phyloP scores from a whole-genome alignment of 2,888 invertebrate genomes.

The Apodemia zela region DNA sequence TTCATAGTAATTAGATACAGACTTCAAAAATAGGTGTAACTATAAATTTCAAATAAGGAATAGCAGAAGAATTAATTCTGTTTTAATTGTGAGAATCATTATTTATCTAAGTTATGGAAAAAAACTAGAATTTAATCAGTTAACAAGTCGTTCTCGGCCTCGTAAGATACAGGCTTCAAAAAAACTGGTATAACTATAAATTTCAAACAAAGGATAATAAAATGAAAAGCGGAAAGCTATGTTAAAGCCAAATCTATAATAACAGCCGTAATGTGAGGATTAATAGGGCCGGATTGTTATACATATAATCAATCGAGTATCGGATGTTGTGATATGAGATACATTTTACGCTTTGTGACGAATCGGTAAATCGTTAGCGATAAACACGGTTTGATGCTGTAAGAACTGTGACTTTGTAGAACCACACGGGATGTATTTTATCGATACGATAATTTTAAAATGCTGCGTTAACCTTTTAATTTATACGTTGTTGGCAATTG shows the following conservation, averaged over 20 bases:
- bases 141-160: no score
- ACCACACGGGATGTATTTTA: constrained; percentile 30
- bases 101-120: no score
- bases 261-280: constrained; percentile 16
- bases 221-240: constrained; percentile 26
- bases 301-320: constrained; percentile 4
- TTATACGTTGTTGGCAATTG: background rate
- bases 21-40: background rate
- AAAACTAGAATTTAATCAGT: no score
- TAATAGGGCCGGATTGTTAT: constrained; percentile 12
- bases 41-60: constrained; percentile 22
- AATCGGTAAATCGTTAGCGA: constrained; percentile 59
- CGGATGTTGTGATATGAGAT: constrained; percentile 43
- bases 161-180: background rate
- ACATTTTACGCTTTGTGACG: constrained; percentile 65
- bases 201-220: constrained; percentile 24
- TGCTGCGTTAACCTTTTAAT: background rate
- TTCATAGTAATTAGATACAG: background rate
- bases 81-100: no score
- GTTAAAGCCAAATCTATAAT: constrained; percentile 23
- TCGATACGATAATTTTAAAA: background rate
- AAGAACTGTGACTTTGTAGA: constrained; percentile 47
- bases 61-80: constrained; percentile 7
- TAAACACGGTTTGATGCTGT: constrained; percentile 59
- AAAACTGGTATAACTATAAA: background rate